These are phyloP conservation scores for Urophycis tenuis DNA, from an alignment of 2,797 vertebrate species.

Conservation along the genomic window DNA sequence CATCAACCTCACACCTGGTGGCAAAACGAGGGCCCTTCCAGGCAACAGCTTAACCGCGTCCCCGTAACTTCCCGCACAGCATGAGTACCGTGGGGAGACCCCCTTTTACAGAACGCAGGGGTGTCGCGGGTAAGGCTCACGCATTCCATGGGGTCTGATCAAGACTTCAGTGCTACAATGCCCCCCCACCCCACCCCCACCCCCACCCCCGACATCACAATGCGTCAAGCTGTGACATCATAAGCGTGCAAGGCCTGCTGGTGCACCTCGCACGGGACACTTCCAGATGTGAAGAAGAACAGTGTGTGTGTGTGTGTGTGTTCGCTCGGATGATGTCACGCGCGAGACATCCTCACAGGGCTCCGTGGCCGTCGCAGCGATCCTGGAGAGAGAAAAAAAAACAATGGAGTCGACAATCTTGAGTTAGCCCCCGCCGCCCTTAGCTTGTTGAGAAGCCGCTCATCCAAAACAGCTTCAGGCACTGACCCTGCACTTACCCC, in stretches of 20 bases:
- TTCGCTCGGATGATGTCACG: background rate
- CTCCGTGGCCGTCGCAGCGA: slow-evolving; percentile 66
- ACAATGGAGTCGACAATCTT: slow-evolving; percentile 5
- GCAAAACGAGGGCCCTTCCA: background rate
- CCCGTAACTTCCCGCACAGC: background rate
- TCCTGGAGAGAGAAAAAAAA: slow-evolving; percentile 65
- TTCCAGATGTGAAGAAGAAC: background rate
- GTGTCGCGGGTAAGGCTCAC: background rate
- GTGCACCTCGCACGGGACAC: background rate
- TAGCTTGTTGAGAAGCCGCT: too few relatives aligned
- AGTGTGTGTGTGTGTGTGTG: too few relatives aligned
- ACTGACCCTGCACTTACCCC: too few relatives aligned
- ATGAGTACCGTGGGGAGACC: background rate
- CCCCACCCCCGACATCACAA: slow-evolving; percentile 12
- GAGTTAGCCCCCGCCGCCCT: too few relatives aligned
- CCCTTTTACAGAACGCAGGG: background rate
- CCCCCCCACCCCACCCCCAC: too few relatives aligned
- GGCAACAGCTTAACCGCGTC: background rate
- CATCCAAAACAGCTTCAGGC: too few relatives aligned
- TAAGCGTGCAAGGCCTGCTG: slow-evolving; percentile 40
- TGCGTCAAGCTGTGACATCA: slow-evolving; percentile 22
- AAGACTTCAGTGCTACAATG: slow-evolving; percentile 27
- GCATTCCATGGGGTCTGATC: background rate
- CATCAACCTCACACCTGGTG: background rate
- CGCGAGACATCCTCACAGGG: slow-evolving; percentile 41